Base-by-base conservation (phyloP, 2,888 invertebrate genomes). In the Platerodrilus igneus region DNA sequence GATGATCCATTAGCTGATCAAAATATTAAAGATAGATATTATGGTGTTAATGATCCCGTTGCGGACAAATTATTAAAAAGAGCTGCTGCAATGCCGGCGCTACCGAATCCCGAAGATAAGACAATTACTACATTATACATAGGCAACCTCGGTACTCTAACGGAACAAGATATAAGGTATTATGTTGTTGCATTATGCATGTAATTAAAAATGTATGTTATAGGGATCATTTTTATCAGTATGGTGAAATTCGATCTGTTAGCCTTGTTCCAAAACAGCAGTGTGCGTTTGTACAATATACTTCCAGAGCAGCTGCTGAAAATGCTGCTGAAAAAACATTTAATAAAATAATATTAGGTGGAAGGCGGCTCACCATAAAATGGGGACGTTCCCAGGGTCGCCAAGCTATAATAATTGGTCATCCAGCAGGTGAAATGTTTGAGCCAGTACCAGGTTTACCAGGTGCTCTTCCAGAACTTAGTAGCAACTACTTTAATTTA, bases 221-320 rank as follows among this genome's bases (percentile, higher is more conserved):
- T 50, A 83, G 90, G 48, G 94, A 96, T 62, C 89, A 96, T 60
- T 99, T 99, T 69, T 99, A 99, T 69, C 97, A 99, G 65, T 97
- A 88, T 69, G 99, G 99, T 9, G 99, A 99, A 69, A 94, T 99
- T 43, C 81, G 99, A 53, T 86, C 88, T 1, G 78, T 99, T 11
- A 93, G 93, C 6, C 73, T 97, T 54, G 91, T 97, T 5, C 83
- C 86, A 0, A 82, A 92, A 50, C 95, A 97, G 55, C 90, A 90
- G 60, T 97, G 97, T 71, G 94, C 95, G 1, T 99, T 99, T 65
- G 87, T 99, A 2, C 95, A 96, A 63, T 99, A 92, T 67, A 95
- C 96, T 0, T 84, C 86, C 4, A 75, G 99, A 37, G 74, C 76
- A 30, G 86, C 95, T 0, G 91, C 97, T 0, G 99, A 99, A 67